phyloP scores from a whole-genome alignment of 2,113 vertebrate species.

The Cinclus mexicanus region DNA sequence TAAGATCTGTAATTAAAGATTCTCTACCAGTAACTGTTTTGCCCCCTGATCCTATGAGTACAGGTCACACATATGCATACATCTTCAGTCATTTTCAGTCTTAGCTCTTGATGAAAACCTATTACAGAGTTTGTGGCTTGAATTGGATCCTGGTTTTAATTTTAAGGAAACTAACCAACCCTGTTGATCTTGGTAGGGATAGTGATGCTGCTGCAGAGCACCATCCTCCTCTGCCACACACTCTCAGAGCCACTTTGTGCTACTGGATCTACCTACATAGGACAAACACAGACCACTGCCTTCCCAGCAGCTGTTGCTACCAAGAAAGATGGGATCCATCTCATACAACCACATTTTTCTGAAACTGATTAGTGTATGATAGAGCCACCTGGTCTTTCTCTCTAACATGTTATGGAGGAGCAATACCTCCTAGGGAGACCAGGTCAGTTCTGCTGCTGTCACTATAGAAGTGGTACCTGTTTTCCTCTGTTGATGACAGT shows the following conservation, averaged over 20 bases:
- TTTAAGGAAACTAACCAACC: background rate
- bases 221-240: background rate
- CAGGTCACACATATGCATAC: fast-evolving
- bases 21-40: background rate
- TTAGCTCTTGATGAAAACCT: background rate
- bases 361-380: background rate
- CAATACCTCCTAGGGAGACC: background rate
- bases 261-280: background rate
- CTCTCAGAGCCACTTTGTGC: background rate
- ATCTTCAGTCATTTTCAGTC: background rate
- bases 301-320: background rate
- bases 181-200: background rate
- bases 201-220: background rate
- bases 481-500: background rate
- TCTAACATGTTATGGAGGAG: background rate
- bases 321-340: background rate
- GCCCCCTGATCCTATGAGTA: background rate
- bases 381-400: background rate
- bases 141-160: background rate
- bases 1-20: background rate
- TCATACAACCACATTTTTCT: background rate
- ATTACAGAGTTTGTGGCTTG: background rate
- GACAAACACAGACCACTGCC: background rate
- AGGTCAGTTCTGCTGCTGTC: background rate
- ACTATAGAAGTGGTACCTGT: background rate